Percentiles rank a stretch among this genome's conserved stretches.
phyloP scores from a whole-genome alignment of 2,113 vertebrate genomes.

The Syngnathus scovelli region DNA sequence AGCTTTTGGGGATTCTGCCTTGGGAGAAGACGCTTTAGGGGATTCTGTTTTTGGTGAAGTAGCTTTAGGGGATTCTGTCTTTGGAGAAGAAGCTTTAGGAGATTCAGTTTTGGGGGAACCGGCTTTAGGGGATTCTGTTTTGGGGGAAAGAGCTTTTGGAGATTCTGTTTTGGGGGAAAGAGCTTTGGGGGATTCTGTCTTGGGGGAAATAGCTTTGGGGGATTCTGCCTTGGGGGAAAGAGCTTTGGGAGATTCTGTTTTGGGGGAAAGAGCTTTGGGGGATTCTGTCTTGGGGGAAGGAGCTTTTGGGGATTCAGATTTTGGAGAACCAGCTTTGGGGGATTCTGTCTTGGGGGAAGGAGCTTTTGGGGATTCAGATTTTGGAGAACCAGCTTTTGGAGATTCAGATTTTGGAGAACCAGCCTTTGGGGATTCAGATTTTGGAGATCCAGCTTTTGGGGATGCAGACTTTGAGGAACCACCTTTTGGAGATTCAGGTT shows the following conservation, averaged over 20 bases:
- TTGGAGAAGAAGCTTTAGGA: constrained; percentile 28
- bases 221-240: constrained; percentile 28
- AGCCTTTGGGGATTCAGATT: constrained; percentile 20
- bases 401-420: constrained; percentile 27
- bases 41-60: constrained; percentile 7
- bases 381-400: constrained; percentile 35
- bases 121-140: constrained; percentile 37
- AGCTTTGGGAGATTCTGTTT: constrained; percentile 22
- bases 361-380: constrained; percentile 30
- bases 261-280: constrained; percentile 16
- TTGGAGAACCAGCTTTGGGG: constrained; percentile 13
- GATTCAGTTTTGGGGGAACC: constrained; percentile 25
- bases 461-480: constrained; percentile 13
- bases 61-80: constrained; percentile 24
- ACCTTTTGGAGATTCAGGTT: constrained; percentile 39
- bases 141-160: constrained; percentile 30
- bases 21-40: constrained; percentile 16
- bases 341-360: constrained; percentile 20
- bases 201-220: constrained; percentile 35
- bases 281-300: constrained; percentile 9
- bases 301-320: constrained; percentile 5
- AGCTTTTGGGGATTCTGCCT: constrained; percentile 14
- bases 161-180: constrained; percentile 31
- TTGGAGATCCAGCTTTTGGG: constrained; percentile 14
- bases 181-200: constrained; percentile 25